Percentiles rank a stretch among this genome's conserved stretches.
Conservation (phyloP, 2,113 vertebrate genomes). For the Bufo bufo region DNA sequence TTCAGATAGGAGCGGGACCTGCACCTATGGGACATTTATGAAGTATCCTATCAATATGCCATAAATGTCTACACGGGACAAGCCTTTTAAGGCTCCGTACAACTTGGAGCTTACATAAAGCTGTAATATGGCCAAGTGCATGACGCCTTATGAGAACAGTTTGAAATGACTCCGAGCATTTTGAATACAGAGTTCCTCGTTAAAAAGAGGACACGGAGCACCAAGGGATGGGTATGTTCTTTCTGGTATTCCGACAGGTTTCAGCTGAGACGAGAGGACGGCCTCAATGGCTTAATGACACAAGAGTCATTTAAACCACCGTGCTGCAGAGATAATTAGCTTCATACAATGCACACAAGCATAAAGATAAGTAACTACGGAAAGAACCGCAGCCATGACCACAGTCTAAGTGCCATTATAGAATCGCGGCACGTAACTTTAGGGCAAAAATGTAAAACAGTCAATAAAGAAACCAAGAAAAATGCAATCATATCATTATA, state of each 20-base stretch:
- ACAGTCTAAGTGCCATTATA: background rate
- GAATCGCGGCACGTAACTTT: background rate
- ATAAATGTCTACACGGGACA: too few species aligned
- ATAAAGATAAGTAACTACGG: background rate
- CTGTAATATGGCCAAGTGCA: background rate
- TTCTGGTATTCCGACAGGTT: background rate
- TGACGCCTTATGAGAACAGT: background rate
- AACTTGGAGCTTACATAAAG: background rate
- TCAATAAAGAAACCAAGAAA: background rate
- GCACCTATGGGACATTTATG: too few species aligned
- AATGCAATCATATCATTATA: background rate
- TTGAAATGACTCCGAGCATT: background rate
- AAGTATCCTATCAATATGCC: too few species aligned
- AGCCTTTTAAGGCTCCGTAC: too few species aligned
- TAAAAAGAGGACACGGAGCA: slow-evolving; percentile 4
- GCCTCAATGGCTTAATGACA: background rate
- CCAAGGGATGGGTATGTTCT: background rate
- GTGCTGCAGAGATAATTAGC: background rate
- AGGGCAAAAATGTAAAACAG: background rate
- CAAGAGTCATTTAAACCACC: background rate
- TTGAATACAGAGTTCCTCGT: background rate
- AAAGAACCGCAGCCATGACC: background rate
- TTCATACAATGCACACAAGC: background rate
- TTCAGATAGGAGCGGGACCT: too few species aligned
- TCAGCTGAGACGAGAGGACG: background rate